Evolutionary conservation across 2,888 invertebrate genomes (phyloP).

Genomic region (Campopleginae sp.): DNA sequence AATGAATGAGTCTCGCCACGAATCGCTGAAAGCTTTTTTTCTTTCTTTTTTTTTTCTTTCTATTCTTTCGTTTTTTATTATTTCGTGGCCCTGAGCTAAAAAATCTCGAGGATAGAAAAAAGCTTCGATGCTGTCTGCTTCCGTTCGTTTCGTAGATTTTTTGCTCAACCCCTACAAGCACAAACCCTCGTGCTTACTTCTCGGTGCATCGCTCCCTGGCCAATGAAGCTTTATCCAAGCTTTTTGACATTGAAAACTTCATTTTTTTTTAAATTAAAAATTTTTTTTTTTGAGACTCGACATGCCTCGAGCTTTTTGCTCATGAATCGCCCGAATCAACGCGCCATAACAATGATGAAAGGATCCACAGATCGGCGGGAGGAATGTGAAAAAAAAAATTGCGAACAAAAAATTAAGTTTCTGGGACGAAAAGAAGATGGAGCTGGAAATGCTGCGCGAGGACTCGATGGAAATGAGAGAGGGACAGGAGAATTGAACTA

Average conservation of each 20-base stretch:
- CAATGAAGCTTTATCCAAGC: conserved; percentile 16
- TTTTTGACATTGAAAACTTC: background rate
- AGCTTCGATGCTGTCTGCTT: conserved; percentile 31
- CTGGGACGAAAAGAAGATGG: background rate
- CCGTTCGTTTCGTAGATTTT: conserved; percentile 35
- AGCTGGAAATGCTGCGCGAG: background rate
- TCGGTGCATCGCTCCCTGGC: background rate
- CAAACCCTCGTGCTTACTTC: background rate
- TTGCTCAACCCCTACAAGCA: background rate
- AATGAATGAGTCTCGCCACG: conserved; percentile 70
- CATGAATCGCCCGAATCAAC: background rate
- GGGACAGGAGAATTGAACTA: background rate
- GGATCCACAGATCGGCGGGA: background rate
- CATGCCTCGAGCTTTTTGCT: background rate
- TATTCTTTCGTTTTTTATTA: background rate
- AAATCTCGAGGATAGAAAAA: conserved; percentile 33
- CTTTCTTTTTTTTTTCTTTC: conserved; percentile 73
- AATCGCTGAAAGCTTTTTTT: conserved; percentile 74
- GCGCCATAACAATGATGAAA: background rate
- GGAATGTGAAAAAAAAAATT: background rate
- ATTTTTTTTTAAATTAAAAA: background rate
- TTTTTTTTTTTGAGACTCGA: background rate
- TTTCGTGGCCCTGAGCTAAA: conserved; percentile 3
- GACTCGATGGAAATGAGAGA: background rate
- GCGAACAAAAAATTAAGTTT: background rate